These are phyloP conservation scores for Drosophila nasuta DNA, from an alignment of 1,140 invertebrate genomes.

Conservation along the genomic window DNA sequence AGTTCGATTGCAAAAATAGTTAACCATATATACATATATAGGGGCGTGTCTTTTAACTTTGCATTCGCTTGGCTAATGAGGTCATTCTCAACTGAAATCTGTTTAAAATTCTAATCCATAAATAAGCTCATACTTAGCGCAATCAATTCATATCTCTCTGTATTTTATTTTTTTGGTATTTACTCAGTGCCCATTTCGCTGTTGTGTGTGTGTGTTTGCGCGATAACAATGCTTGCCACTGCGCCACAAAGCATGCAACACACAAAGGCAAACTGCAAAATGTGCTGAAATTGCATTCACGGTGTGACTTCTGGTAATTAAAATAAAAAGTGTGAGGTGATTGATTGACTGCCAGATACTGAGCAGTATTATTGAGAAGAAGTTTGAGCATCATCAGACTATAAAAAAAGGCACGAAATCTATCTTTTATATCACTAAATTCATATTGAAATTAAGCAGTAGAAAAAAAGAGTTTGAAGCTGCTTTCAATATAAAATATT, in stretches of 20 bases:
- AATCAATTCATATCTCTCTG: neutral
- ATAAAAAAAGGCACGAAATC: too few species aligned
- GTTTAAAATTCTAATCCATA: constrained; percentile 6
- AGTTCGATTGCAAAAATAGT: neutral
- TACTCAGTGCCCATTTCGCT: constrained; percentile 4
- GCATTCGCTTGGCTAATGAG: constrained; percentile 51
- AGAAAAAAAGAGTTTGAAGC: too few species aligned
- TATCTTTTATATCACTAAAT: too few species aligned
- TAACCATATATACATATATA: too few species aligned
- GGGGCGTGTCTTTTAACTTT: neutral
- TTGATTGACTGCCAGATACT: neutral
- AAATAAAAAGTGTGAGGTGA: neutral
- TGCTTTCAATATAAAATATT: too few species aligned
- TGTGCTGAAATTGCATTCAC: constrained; percentile 36
- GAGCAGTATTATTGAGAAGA: neutral
- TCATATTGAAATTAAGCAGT: too few species aligned
- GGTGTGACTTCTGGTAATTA: constrained; percentile 12
- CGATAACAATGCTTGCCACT: constrained; percentile 19
- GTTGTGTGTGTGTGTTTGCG: neutral
- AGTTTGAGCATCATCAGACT: too few species aligned
- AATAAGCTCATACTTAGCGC: constrained; percentile 10
- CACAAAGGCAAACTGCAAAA: constrained; percentile 33
- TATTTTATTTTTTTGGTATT: constrained; percentile 50
- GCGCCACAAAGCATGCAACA: constrained; percentile 59
- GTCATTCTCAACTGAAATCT: constrained; percentile 33